A percentile compares a stretch with the other conserved stretches of the same genome.
Conservation (phyloP, 2,797 vertebrate genomes). For the Huso huso region DNA sequence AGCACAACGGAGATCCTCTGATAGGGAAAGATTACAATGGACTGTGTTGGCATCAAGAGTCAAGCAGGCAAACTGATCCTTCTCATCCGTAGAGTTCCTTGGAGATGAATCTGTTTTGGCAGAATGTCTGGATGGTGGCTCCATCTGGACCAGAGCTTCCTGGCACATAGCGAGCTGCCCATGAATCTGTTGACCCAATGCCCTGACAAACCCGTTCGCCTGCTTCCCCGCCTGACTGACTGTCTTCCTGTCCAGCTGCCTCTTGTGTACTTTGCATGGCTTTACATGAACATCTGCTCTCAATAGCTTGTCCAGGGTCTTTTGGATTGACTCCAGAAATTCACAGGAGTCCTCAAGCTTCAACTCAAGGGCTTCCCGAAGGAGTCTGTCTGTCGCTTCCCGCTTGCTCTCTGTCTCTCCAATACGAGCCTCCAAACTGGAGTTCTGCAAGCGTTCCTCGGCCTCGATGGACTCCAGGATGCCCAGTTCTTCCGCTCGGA, state of each 20-base stretch:
- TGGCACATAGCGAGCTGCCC: slow-evolving; percentile 5
- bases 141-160: slow-evolving; percentile 9
- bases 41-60: slow-evolving; percentile 18
- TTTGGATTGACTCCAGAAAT: slow-evolving; percentile 6
- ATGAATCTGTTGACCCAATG: slow-evolving; percentile 10
- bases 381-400: background rate
- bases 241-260: slow-evolving; percentile 15
- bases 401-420: slow-evolving; percentile 9
- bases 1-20: slow-evolving; percentile 11
- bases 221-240: slow-evolving; percentile 15
- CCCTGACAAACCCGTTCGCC: background rate
- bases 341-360: slow-evolving; percentile 2
- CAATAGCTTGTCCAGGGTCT: slow-evolving; percentile 12
- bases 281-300: slow-evolving; percentile 15
- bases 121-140: background rate
- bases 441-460: slow-evolving; percentile 4
- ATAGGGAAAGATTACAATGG: slow-evolving; percentile 16
- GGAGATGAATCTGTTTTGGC: background rate
- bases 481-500: background rate
- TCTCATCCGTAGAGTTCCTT: no score
- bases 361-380: slow-evolving; percentile 9
- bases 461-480: slow-evolving; percentile 7
- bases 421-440: background rate
- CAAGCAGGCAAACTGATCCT: slow-evolving; percentile 1
- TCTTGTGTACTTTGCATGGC: slow-evolving; percentile 9